These are phyloP conservation scores for Cichlasoma orientale DNA, from an alignment of 2,797 vertebrate species.

Conservation along the genomic window DNA sequence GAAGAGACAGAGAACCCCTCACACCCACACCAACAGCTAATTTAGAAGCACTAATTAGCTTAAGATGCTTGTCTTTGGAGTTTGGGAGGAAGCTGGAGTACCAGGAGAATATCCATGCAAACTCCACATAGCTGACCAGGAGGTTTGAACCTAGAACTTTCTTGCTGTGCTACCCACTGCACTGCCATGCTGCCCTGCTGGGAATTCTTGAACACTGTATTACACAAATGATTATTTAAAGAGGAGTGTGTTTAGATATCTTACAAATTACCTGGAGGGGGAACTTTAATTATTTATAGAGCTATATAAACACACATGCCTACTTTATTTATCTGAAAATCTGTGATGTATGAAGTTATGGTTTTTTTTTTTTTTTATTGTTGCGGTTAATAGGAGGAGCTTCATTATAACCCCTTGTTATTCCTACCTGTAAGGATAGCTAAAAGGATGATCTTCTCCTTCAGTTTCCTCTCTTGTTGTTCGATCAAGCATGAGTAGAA, in stretches of 20 bases:
- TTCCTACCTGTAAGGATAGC: slow-evolving; percentile 75
- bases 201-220: not conserved
- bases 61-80: not conserved
- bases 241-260: not conserved
- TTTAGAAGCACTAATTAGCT: not conserved
- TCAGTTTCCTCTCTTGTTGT: slow-evolving; percentile 39
- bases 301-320: not conserved
- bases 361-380: not conserved
- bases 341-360: not conserved
- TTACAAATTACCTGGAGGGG: not conserved
- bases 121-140: not conserved
- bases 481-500: slow-evolving; percentile 72
- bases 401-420: not conserved
- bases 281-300: not conserved
- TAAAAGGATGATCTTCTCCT: slow-evolving; percentile 69
- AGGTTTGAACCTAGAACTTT: not conserved
- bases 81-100: not conserved
- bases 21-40: not conserved
- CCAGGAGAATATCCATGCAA: not conserved
- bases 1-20: not conserved
- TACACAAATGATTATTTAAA: not conserved
- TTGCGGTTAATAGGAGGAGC: not conserved
- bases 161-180: not conserved
- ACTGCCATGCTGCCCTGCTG: not conserved
- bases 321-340: not conserved